phyloP scores from a whole-genome alignment of 2,113 vertebrate genomes.

The Xenopus borealis region DNA sequence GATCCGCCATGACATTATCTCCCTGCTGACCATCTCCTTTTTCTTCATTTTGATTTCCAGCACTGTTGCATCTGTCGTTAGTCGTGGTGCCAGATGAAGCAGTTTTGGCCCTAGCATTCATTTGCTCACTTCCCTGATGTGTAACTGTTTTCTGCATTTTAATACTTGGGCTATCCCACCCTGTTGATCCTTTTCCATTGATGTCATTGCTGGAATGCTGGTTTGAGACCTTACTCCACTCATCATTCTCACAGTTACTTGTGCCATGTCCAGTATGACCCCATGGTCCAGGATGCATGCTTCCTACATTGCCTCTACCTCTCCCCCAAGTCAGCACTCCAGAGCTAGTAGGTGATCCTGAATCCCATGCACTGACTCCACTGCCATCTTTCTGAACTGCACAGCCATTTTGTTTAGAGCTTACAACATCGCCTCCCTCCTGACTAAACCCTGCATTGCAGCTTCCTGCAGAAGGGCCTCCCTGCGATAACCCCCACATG shows the following conservation, averaged over 20 bases:
- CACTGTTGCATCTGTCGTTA: conserved; percentile 82
- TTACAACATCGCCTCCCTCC: conserved; percentile 83
- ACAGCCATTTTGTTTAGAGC: conserved; percentile 74
- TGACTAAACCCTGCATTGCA: conserved; percentile 78
- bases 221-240: conserved; percentile 74
- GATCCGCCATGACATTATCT: conserved; percentile 65
- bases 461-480: conserved; percentile 69
- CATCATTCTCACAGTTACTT: conserved; percentile 67
- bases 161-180: conserved; percentile 74
- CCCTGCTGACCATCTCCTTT: conserved; percentile 70
- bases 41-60: conserved; percentile 70
- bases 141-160: conserved; percentile 56
- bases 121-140: conserved; percentile 68
- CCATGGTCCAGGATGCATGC: conserved; percentile 80
- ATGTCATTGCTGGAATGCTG: conserved; percentile 78
- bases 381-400: conserved; percentile 71
- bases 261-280: conserved; percentile 70
- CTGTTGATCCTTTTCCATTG: conserved; percentile 69
- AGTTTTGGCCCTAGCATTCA: conserved; percentile 82
- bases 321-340: conserved; percentile 82
- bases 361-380: conserved; percentile 78
- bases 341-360: conserved; percentile 73
- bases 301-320: conserved; percentile 64
- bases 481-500: conserved; percentile 74
- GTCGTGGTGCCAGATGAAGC: conserved; percentile 72